These are phyloP conservation scores for Oreochromis mossambicus DNA, from an alignment of 2,797 vertebrate genomes.

Conservation along the genomic window DNA sequence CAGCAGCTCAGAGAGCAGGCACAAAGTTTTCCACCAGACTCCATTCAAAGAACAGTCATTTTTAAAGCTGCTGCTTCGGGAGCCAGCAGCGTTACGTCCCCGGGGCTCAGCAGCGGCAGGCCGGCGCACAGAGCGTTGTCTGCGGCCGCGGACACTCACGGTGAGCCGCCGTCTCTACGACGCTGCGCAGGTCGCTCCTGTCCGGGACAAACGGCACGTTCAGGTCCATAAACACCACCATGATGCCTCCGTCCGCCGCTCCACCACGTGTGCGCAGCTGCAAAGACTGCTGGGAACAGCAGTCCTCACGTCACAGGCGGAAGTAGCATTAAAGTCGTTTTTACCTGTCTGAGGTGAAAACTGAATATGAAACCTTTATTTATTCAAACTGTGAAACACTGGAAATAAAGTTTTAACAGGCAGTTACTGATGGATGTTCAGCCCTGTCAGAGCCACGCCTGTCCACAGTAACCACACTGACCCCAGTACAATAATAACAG, in stretches of 20 bases:
- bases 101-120: background rate
- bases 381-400: background rate
- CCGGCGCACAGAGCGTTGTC: accelerated
- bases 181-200: conserved; percentile 30
- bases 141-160: conserved; percentile 58
- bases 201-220: conserved; percentile 60
- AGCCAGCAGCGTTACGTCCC: background rate
- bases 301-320: background rate
- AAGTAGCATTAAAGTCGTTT: background rate
- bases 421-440: background rate
- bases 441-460: background rate
- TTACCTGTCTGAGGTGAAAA: background rate
- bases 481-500: background rate
- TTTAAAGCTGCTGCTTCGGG: background rate
- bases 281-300: conserved; percentile 25
- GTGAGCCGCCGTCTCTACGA: conserved; percentile 74
- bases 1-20: too few relatives aligned
- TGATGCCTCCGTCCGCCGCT: background rate
- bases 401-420: background rate
- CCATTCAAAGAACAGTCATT: background rate
- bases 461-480: background rate
- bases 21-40: background rate
- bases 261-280: background rate
- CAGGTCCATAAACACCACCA: conserved; percentile 77
- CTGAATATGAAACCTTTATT: background rate